Evolutionary conservation across 2,888 invertebrate genomes (phyloP), one percentile per base, ranked within the genome.

Genomic region (Cephus rjabovi): DNA sequence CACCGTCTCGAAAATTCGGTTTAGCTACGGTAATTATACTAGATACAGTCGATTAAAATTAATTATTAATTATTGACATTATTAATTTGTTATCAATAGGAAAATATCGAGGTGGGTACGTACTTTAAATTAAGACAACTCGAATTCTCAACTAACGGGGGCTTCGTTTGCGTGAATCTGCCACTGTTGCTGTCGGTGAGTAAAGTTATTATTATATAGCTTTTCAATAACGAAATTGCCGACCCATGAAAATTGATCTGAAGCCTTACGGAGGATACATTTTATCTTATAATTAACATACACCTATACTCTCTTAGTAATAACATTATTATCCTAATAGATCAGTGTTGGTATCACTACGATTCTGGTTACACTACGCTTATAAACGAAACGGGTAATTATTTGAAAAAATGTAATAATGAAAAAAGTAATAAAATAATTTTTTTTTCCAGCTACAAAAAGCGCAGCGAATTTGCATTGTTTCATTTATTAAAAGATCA

Each of bases 341-440:
- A 87, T 88, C 79, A 81, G 85, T 9, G 87, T 84, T 11, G 85
- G 82, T 30, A 81, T 87, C 78, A 87, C 86, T 30, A 88, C 85
- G n/a, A 86, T 87, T 68, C 79, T 88, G 69, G 86, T 87, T 34
- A 88, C 85, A 31, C 83, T 87, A 1, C 4, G 3, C 12, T 6
- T 12, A 71, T 31, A 1, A 71, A 6, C 11, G n/a, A 31, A 31
- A 23, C 70, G 6, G 15, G 40, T 40, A 40, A 40, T 9, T 40
- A 35, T 35, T 35, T 12, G 0, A 3, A 35, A 35, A 4, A 40
- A 15, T 4, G 4, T 40, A 15, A 15, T 4, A 15, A 4, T 15
- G 15, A 40, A 15, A 23, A 6, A 40, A 40, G 4, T 31, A 31
- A 31, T 1, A 31, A 31, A 31, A 2, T 2, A 31, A 2, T 30